A percentile compares a stretch with the other conserved stretches of the same genome.
Conservation (phyloP, 1,140 invertebrate species). For the Plutomurus gul region DNA sequence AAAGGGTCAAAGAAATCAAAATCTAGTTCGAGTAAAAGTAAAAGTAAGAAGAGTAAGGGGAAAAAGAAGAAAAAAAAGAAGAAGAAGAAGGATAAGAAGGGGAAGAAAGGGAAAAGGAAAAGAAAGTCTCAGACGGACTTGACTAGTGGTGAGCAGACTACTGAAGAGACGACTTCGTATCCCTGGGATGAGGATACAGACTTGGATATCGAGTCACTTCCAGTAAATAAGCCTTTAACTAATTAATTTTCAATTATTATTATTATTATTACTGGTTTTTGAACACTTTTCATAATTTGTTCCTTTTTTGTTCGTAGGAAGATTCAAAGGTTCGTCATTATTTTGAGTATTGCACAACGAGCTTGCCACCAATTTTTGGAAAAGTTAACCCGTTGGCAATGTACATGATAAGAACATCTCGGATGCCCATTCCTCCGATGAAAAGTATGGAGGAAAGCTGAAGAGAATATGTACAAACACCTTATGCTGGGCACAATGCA, state of each 20-base stretch:
- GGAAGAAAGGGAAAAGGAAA: slow-evolving; percentile 29
- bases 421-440: slow-evolving; percentile 64
- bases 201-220: slow-evolving; percentile 45
- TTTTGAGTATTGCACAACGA: slow-evolving; percentile 64
- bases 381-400: slow-evolving; percentile 66
- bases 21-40: slow-evolving; percentile 37
- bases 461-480: slow-evolving; percentile 66
- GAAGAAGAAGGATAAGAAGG: slow-evolving; percentile 62
- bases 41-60: slow-evolving; percentile 3
- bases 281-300: not conserved
- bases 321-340: slow-evolving; percentile 58
- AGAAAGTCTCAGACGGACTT: slow-evolving; percentile 10
- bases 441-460: slow-evolving; percentile 61
- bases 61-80: slow-evolving; percentile 28
- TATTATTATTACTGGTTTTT: not conserved
- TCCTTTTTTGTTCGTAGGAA: slow-evolving; percentile 58
- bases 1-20: slow-evolving; percentile 50
- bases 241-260: not conserved
- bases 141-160: not conserved
- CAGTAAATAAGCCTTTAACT: slow-evolving; percentile 10
- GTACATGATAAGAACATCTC: slow-evolving; percentile 69
- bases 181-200: slow-evolving; percentile 51
- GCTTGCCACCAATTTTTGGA: slow-evolving; percentile 69
- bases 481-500: slow-evolving; percentile 62
- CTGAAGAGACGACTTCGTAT: slow-evolving; percentile 22